Base-by-base conservation (phyloP, 35 echinoderm and acorn worm genomes). In the Apostichopus japonicus region DNA sequence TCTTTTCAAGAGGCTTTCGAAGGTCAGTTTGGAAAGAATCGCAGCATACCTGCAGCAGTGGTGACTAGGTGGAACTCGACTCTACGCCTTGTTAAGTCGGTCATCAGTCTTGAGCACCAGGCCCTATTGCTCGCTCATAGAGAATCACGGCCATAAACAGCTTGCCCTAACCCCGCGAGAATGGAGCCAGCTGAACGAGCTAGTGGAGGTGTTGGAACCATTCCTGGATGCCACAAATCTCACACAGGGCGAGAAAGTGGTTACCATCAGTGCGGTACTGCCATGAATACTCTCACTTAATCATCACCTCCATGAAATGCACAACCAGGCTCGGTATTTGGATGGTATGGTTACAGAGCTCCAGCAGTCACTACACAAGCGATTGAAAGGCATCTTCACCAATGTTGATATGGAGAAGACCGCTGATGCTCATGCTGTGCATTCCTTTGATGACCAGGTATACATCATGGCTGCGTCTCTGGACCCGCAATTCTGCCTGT, bases 211-310 rank as follows among this genome's bases (percentile, higher is more conserved):
- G 11, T 25, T 92, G 22, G 33, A 92, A 56, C 90, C 90, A 57
- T 92, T 92, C 76, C 51, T 82, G 21, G 76, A 92, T 5, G 90
- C 77, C 11, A 92, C 90, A 13, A 23, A 92, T 56, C 9, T 61
- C 4, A 82, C 90, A 54, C 78, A 92, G 54, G 90, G 90, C 19
- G 90, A 92, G 22, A 21, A 79, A 5, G 15, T 80, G 4, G 77
- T 82, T 24, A 92, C 75, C 54, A 92, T 92, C 77, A 92, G 90
- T 87, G 33, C 33, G 33, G 33, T 44, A 4, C 33, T 44, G 33
- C 33, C 33, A 44, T 44, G 33, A 1, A 44, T 44, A 44, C 33
- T 44, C 33, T 44, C 33, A 44, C 33, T 44, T 44, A 44, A 44
- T 44, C 33, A 44, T 44, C 33, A 44, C 33, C 33, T 44, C 33